These are phyloP conservation scores for Hyles vespertilio DNA, from an alignment of 1,140 invertebrate species.

Conservation along the genomic window DNA sequence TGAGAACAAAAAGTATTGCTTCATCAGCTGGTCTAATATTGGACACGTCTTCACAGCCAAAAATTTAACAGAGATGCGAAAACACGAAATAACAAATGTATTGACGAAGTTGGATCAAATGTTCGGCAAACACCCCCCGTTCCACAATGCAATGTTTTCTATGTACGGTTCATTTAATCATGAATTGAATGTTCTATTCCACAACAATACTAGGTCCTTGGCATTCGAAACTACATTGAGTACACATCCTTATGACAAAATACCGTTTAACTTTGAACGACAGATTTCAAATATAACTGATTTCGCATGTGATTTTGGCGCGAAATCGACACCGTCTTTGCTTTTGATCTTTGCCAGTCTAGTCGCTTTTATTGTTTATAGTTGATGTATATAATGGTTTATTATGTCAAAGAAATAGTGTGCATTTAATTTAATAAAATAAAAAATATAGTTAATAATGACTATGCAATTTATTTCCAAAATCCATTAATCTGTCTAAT, in stretches of 20 bases:
- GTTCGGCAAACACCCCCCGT: constrained; percentile 80
- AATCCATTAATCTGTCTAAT: no score
- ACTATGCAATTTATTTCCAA: no score
- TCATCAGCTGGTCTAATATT: constrained; percentile 81
- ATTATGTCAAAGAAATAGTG: no score
- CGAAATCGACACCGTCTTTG: constrained; percentile 16
- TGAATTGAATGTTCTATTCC: constrained; percentile 79
- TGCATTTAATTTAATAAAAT: no score
- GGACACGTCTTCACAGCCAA: constrained; percentile 79
- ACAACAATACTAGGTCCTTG: constrained; percentile 78
- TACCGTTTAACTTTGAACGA: constrained; percentile 57
- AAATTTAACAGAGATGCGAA: constrained; percentile 74
- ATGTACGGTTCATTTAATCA: constrained; percentile 81
- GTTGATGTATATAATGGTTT: background rate
- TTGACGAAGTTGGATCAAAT: constrained; percentile 80
- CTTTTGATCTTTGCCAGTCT: constrained; percentile 24
- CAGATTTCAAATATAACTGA: constrained; percentile 31
- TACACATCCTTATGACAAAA: constrained; percentile 52
- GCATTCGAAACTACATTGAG: constrained; percentile 57
- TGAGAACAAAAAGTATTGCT: constrained; percentile 76
- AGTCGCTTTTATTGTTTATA: constrained; percentile 16
- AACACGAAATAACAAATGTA: constrained; percentile 80
- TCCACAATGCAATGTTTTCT: constrained; percentile 78
- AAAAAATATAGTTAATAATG: no score
- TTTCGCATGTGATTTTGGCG: constrained; percentile 18